Conservation (phyloP, 2,888 invertebrate genomes). For the Gryllus longicercus region DNA sequence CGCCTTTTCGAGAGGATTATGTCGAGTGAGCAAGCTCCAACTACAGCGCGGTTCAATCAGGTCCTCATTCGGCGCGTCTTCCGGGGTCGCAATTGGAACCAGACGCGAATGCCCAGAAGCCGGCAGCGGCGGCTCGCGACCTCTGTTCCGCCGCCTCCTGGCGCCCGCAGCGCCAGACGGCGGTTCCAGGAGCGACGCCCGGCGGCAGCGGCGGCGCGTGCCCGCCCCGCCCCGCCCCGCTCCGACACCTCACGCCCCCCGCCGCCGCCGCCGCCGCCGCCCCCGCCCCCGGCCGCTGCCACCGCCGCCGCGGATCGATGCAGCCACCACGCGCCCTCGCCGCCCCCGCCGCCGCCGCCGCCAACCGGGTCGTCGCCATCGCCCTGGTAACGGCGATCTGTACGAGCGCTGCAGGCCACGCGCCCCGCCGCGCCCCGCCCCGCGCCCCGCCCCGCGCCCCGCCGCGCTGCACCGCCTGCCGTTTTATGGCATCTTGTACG, state of each 20-base stretch:
- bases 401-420: not conserved
- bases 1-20: no score
- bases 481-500: no score
- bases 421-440: not conserved
- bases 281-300: not conserved
- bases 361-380: not conserved
- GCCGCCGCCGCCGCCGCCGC: not conserved
- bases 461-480: not conserved
- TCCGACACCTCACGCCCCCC: not conserved
- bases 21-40: no score
- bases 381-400: not conserved
- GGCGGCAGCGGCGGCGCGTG: not conserved
- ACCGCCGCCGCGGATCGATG: not conserved
- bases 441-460: not conserved
- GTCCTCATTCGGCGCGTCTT: no score
- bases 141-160: no score
- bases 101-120: no score
- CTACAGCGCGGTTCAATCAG: no score
- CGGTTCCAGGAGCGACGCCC: no score
- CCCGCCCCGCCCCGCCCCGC: not conserved
- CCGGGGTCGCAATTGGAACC: no score
- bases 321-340: conserved; percentile 1
- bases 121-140: no score
- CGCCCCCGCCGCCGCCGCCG: not conserved
- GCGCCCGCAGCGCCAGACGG: no score